Conservation (phyloP, 1,140 invertebrate species). For the Belonocnema kinseyi region DNA sequence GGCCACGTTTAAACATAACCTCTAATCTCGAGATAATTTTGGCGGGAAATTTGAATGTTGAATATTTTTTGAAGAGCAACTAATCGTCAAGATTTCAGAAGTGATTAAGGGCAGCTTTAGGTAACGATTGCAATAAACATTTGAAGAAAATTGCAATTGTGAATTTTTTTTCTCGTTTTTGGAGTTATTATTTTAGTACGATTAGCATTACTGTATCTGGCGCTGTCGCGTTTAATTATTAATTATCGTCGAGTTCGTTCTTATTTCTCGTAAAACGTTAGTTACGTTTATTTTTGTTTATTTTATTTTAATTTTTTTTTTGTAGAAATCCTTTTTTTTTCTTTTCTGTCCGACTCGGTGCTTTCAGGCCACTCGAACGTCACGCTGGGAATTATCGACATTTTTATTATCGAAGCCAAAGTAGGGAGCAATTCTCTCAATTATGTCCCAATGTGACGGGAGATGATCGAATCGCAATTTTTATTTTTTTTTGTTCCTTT, state of each 20-base stretch:
- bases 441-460: not conserved
- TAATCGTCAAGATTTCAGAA: too few species aligned
- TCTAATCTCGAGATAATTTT: too few species aligned
- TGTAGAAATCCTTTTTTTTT: conserved; percentile 29
- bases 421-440: conserved; percentile 14
- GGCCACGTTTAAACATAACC: too few species aligned
- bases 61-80: too few species aligned
- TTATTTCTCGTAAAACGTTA: not conserved
- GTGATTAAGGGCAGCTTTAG: too few species aligned
- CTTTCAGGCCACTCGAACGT: conserved; percentile 29
- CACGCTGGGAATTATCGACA: conserved; percentile 35
- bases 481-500: not conserved
- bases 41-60: too few species aligned
- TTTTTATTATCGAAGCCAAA: conserved; percentile 24
- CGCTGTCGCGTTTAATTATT: conserved; percentile 15
- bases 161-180: too few species aligned
- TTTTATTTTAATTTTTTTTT: conserved; percentile 35
- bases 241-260: conserved; percentile 15
- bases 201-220: conserved; percentile 13
- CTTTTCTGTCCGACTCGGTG: conserved; percentile 41
- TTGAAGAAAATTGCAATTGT: not conserved
- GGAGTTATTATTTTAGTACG: not conserved
- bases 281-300: conserved; percentile 22
- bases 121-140: not conserved
- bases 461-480: not conserved